These are phyloP conservation scores for Muscicapa adusta DNA, from an alignment of 2,113 vertebrate genomes.

Conservation along the genomic window DNA sequence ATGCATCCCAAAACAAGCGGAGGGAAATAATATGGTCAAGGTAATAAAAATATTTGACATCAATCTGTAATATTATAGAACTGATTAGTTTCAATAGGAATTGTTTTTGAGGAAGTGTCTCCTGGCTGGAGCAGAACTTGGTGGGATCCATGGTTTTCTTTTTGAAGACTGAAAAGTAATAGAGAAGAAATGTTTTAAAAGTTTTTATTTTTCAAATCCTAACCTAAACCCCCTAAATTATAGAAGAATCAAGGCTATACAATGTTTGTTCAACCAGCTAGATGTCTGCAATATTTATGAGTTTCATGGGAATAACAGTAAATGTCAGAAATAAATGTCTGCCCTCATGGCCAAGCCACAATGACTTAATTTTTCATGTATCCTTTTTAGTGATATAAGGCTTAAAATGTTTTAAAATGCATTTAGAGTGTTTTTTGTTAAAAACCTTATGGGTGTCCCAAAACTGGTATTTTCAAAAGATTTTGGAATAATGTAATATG, in stretches of 20 bases:
- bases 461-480: not conserved
- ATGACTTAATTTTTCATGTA: not conserved
- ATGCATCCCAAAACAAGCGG: not conserved
- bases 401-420: not conserved
- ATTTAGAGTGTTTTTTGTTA: not conserved
- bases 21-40: not conserved
- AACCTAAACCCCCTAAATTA: not conserved
- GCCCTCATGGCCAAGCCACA: not conserved
- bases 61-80: not conserved
- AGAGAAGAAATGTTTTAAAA: not conserved
- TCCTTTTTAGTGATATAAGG: not conserved
- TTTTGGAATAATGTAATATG: not conserved
- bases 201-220: not conserved
- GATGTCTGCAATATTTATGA: not conserved
- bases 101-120: not conserved
- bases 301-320: not conserved
- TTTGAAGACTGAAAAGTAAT: not conserved
- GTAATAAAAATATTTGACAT: not conserved
- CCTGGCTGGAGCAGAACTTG: not conserved
- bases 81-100: fast-evolving
- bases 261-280: not conserved
- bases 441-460: not conserved
- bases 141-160: not conserved
- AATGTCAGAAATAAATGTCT: not conserved
- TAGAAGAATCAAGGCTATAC: not conserved